A percentile compares a stretch with the other conserved stretches of the same genome.
Evolutionary conservation across 2,797 vertebrate genomes (phyloP).

Genomic region (Sebastes kiyomatsui): DNA sequence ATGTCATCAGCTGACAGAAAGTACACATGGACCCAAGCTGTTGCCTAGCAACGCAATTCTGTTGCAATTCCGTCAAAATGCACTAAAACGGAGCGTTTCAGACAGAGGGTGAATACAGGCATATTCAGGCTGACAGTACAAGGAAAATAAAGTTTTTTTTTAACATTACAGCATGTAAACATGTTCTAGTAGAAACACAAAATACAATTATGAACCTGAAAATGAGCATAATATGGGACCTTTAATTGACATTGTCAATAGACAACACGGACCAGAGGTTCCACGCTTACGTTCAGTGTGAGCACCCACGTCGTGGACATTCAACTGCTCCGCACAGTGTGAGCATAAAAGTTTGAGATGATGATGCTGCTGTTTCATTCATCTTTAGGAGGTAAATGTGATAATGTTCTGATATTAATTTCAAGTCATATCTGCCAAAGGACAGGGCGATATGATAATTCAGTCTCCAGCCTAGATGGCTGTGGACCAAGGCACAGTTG

Average conservation of each 20-base stretch:
- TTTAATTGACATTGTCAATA: accelerated
- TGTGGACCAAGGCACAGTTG: neutral
- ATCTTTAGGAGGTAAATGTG: neutral
- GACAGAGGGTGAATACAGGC: too few species aligned
- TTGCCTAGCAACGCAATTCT: too few species aligned
- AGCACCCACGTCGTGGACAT: neutral
- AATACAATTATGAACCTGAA: too few species aligned
- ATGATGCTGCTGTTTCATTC: neutral
- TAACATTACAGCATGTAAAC: too few species aligned
- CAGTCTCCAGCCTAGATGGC: neutral
- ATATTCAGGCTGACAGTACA: too few species aligned
- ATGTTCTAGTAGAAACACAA: too few species aligned
- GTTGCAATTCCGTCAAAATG: too few species aligned
- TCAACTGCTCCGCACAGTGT: accelerated
- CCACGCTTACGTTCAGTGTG: neutral
- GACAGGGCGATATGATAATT: neutral
- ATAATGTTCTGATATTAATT: neutral
- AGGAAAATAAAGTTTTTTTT: too few species aligned
- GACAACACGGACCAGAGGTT: neutral
- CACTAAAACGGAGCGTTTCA: too few species aligned
- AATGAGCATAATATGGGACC: too few species aligned
- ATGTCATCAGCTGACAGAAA: too few species aligned
- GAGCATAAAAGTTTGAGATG: neutral
- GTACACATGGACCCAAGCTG: too few species aligned
- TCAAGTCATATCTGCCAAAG: neutral